These are phyloP conservation scores for Cosmia trapezina DNA, from an alignment of 2,888 invertebrate species.

Conservation along the genomic window DNA sequence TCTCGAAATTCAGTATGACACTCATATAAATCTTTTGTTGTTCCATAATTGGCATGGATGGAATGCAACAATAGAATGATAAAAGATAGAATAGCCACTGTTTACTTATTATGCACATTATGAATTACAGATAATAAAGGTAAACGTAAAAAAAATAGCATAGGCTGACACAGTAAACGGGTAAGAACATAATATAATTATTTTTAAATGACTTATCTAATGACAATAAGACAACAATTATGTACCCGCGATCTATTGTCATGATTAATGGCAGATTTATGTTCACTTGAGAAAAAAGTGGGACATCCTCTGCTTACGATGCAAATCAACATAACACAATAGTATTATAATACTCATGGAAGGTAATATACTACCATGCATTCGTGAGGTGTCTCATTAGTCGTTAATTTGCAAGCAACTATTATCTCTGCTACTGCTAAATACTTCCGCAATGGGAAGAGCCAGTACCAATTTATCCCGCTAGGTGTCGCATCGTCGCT, in stretches of 20 bases:
- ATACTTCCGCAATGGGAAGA: background rate
- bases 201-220: too few relatives aligned
- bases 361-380: background rate
- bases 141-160: background rate
- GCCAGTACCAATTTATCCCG: background rate
- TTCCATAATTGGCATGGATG: conserved; percentile 10
- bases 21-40: conserved; percentile 8
- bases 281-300: background rate
- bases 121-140: background rate
- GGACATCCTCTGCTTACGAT: too few relatives aligned
- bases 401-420: too few relatives aligned
- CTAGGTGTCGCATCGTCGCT: background rate
- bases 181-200: too few relatives aligned
- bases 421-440: background rate
- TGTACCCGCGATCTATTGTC: background rate
- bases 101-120: background rate
- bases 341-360: background rate
- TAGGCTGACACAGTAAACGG: background rate
- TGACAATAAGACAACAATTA: too few relatives aligned
- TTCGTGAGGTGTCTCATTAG: background rate
- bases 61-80: background rate
- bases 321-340: background rate
- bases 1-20: too few relatives aligned
- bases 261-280: background rate
- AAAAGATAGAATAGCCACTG: background rate